Evolutionary conservation across 2,888 invertebrate genomes (phyloP).

Genomic region (Pandemis cinnamomeana): DNA sequence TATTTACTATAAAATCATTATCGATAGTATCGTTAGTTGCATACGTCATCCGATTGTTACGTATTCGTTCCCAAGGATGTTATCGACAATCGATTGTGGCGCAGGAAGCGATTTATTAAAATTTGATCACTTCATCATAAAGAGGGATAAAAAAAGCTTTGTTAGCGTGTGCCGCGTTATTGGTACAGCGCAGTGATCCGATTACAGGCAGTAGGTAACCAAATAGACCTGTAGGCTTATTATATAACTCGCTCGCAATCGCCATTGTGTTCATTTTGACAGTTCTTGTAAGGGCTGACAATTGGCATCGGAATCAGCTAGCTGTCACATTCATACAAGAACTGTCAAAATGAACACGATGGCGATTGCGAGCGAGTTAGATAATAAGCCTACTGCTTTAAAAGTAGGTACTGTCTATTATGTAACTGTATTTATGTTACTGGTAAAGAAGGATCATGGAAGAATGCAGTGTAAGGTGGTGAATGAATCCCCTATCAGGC

Average conservation of each 20-base stretch:
- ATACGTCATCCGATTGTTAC: constrained; percentile 38
- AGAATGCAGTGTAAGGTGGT: too few species aligned
- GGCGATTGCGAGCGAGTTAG: too few species aligned
- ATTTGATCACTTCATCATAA: constrained; percentile 69
- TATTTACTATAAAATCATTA: constrained; percentile 7
- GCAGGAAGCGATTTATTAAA: constrained; percentile 79
- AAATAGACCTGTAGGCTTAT: neutral
- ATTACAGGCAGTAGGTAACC: constrained; percentile 24
- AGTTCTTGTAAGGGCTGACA: too few species aligned
- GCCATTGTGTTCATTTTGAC: too few species aligned
- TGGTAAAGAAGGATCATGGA: too few species aligned
- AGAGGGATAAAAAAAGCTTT: constrained; percentile 62
- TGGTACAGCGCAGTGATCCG: constrained; percentile 35
- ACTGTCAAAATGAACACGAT: too few species aligned
- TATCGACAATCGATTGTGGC: constrained; percentile 56
- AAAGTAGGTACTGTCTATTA: neutral
- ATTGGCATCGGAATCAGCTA: too few species aligned
- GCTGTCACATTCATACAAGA: too few species aligned
- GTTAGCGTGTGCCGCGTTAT: constrained; percentile 51
- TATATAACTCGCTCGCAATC: too few species aligned
- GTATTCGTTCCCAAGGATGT: constrained; percentile 46
- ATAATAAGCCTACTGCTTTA: too few species aligned
- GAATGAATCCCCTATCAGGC: too few species aligned
- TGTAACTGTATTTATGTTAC: too few species aligned
- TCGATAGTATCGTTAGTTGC: constrained; percentile 30